Base-by-base conservation (phyloP, 2,113 vertebrate species). In the Chaetodon trifascialis region DNA sequence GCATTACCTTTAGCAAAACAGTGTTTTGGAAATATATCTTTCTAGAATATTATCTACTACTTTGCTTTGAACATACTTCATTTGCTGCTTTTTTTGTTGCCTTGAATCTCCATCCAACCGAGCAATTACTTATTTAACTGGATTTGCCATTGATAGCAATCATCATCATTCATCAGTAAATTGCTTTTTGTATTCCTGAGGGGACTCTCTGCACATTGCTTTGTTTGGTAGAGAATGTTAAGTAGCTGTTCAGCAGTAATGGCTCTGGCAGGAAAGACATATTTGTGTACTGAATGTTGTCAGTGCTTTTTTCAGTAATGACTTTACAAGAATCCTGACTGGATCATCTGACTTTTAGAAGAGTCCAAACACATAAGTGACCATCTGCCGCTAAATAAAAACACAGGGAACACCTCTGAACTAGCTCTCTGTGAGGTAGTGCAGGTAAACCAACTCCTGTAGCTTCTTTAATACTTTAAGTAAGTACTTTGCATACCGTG, bases 371-470 rank as follows among this genome's bases (percentile, higher is more conserved):
- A 73, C 7, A 59, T 9, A 14, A 40, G 14, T 11, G 54, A 62
- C 54, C 55, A 72, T 30, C 23, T 62, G 67, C 51, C 25, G 25
- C 23, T 44, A 2, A 1, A 4, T 81, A 44, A 82, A 87, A 82
- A 11, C 63, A 87, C 64, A 76, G 46, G 7, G 64, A 56, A 12
- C 11, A 51, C 19, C 70, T 70, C 14, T 1, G 40, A 83, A 84
- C 51, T 25, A 51, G 76, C 67, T 75, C 59, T 82, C 36, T 86
- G 80, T 89, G 91, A 92, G 88, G 89, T 91, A 90, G 92, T 62
- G 83, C 79, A 67, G 56, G 68, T 83, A 68, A 30, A 74, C 52
- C 42, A 38, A 52, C 14, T 84, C 63, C 72, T 74, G 58, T 52
- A 73, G 55, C 47, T 82, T 79, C 54, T 36, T 74, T 58, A 40